Evolutionary conservation across 2,888 invertebrate genomes (phyloP).

Genomic region (Protodeltote pygarga): DNA sequence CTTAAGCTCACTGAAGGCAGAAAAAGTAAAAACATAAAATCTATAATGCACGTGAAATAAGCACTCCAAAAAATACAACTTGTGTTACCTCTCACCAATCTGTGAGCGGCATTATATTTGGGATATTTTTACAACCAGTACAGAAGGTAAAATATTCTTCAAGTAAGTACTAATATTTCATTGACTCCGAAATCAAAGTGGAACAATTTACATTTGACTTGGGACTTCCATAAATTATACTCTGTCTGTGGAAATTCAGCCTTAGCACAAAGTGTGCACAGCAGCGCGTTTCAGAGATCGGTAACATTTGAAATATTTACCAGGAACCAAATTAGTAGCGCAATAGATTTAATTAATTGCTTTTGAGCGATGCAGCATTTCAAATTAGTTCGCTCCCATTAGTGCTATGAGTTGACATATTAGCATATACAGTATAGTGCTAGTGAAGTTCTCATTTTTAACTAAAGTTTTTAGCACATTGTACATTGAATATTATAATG

Average conservation of each 20-base stretch:
- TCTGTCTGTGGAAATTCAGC: slow-evolving; percentile 11
- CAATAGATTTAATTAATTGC: slow-evolving; percentile 15
- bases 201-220: slow-evolving; percentile 16
- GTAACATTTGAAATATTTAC: slow-evolving; percentile 12
- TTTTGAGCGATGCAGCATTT: slow-evolving; percentile 1
- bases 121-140: too few relatives aligned
- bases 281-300: slow-evolving; percentile 5
- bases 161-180: slow-evolving; percentile 23
- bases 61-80: too few relatives aligned
- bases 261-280: neutral
- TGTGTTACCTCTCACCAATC: too few relatives aligned
- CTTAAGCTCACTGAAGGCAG: too few relatives aligned
- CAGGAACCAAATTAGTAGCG: slow-evolving; percentile 6
- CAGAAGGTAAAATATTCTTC: slow-evolving; percentile 6
- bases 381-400: slow-evolving; percentile 2
- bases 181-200: slow-evolving; percentile 8
- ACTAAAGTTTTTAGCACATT: slow-evolving; percentile 4
- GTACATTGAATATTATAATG: too few relatives aligned
- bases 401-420: too few relatives aligned
- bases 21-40: too few relatives aligned
- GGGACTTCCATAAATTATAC: slow-evolving; percentile 28
- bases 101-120: too few relatives aligned
- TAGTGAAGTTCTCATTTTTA: too few relatives aligned
- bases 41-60: too few relatives aligned
- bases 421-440: too few relatives aligned